Evolutionary conservation across 2,888 invertebrate species (phyloP).

Genomic region (Drosophila crucigera): DNA sequence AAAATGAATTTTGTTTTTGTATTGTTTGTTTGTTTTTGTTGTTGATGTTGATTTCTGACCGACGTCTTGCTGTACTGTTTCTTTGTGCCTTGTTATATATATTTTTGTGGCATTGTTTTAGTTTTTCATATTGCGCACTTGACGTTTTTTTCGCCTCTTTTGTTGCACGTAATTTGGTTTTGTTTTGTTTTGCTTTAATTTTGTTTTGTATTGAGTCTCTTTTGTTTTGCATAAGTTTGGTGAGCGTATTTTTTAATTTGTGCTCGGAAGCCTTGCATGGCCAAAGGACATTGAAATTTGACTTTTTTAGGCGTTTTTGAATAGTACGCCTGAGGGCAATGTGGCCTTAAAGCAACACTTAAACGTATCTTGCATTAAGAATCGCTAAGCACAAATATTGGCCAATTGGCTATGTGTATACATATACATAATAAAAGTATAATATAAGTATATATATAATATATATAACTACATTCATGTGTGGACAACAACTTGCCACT

Average conservation of each 20-base stretch:
- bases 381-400: background rate
- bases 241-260: conserved; percentile 54
- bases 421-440: background rate
- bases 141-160: conserved; percentile 54
- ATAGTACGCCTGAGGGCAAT: conserved; percentile 2
- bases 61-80: conserved; percentile 34
- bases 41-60: conserved; percentile 47
- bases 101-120: conserved; percentile 65
- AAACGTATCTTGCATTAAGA: background rate
- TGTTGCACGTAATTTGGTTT: conserved; percentile 54
- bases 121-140: conserved; percentile 64
- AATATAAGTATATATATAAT: no score
- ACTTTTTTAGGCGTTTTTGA: conserved; percentile 28
- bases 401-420: background rate
- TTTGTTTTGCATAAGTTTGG: conserved; percentile 59
- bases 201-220: conserved; percentile 32
- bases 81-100: conserved; percentile 38
- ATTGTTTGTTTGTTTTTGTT: conserved; percentile 34
- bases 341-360: conserved; percentile 26
- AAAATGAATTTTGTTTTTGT: conserved; percentile 79
- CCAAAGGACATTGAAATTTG: conserved; percentile 66
- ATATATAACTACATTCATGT: no score
- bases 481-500: background rate
- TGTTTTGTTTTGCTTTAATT: conserved; percentile 35
- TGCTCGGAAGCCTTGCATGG: conserved; percentile 71